These are phyloP conservation scores for Mastomys natalensis DNA, from an alignment of 2,113 vertebrate genomes.

Conservation along the genomic window DNA sequence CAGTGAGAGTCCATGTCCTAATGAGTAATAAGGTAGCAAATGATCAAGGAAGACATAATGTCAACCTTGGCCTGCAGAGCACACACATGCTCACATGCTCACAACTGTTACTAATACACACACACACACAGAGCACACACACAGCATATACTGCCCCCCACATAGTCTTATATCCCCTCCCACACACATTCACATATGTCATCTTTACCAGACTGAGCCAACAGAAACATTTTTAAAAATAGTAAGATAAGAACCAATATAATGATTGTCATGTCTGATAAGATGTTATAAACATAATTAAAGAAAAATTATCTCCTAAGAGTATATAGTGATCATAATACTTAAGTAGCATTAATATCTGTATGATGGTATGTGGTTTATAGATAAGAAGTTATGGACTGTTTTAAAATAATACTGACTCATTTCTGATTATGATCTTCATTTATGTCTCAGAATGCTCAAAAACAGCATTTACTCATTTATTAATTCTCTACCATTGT, in stretches of 20 bases:
- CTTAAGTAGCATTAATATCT: neutral
- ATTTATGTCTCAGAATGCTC: neutral
- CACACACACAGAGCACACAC: neutral
- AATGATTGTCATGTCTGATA: neutral
- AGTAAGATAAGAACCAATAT: neutral
- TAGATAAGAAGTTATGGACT: neutral
- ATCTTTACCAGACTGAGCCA: neutral
- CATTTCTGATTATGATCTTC: neutral
- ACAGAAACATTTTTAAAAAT: neutral
- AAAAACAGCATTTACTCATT: neutral
- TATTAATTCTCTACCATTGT: neutral
- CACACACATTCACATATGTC: neutral
- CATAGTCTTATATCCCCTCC: neutral
- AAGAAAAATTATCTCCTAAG: neutral
- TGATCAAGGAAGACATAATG: neutral
- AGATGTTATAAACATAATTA: neutral
- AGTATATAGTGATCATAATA: neutral
- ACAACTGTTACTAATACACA: neutral
- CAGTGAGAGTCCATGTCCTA: neutral
- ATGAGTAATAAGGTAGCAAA: neutral
- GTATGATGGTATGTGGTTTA: neutral
- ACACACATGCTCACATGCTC: neutral
- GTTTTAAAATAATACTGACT: neutral
- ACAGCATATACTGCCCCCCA: neutral
- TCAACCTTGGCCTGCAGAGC: neutral